Percentiles rank a stretch among this genome's conserved stretches.
Conservation (phyloP, 2,113 vertebrate genomes). For the Bathybates hornii region DNA sequence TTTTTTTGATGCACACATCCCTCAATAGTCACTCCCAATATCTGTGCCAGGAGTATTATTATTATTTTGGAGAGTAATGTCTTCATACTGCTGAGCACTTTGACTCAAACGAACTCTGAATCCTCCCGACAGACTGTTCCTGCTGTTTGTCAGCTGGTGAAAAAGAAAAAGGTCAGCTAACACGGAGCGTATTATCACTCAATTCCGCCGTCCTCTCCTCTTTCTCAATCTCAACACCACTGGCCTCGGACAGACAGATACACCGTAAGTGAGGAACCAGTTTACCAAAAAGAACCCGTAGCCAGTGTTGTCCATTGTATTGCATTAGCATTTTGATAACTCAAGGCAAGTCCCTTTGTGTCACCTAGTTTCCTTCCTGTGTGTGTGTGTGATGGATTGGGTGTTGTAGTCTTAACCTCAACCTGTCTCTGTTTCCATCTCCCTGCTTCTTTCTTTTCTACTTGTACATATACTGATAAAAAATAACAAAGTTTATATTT, state of each 20-base stretch:
- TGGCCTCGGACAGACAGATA: background rate
- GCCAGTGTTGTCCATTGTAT: background rate
- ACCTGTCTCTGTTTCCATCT: background rate
- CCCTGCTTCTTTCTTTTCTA: background rate
- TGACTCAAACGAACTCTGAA: background rate
- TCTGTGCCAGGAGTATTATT: background rate
- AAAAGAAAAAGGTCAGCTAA: constrained; percentile 34
- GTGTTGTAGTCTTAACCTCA: background rate
- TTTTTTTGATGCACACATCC: background rate
- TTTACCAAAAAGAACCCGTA: background rate
- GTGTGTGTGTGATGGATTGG: too few relatives aligned
- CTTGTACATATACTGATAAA: background rate
- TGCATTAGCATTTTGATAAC: constrained; percentile 22
- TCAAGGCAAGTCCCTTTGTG: background rate
- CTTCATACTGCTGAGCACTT: background rate
- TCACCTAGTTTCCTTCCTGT: background rate
- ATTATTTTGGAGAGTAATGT: background rate
- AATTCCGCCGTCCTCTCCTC: background rate
- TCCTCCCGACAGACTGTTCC: constrained; percentile 17
- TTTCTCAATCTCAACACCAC: background rate
- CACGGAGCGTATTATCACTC: background rate
- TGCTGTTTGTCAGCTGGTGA: background rate
- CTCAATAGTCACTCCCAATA: background rate
- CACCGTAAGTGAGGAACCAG: background rate
- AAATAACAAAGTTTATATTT: background rate